A percentile compares a stretch with the other conserved stretches of the same genome.
Evolutionary conservation across 2,797 vertebrate species (phyloP).

Genomic region (Liparis tanakae): DNA sequence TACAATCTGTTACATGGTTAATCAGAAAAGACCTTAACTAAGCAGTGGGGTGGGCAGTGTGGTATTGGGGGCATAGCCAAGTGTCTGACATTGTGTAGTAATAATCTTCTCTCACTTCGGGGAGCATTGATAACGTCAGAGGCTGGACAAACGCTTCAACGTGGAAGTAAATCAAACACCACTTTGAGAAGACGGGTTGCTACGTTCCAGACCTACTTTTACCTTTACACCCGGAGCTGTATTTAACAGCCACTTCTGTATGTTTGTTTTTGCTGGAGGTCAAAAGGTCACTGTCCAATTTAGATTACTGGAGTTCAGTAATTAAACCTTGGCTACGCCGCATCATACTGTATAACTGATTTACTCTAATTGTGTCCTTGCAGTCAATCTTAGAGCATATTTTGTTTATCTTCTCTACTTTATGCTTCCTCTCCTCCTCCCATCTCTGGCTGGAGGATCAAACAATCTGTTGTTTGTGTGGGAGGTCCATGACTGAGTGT

Average conservation of each 20-base stretch:
- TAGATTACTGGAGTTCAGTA: constrained; percentile 3
- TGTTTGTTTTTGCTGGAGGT: constrained; percentile 7
- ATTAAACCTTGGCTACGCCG: constrained; percentile 9
- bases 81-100: constrained; percentile 31
- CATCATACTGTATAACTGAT: neutral
- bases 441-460: neutral
- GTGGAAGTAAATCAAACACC: constrained; percentile 36
- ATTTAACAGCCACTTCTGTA: neutral
- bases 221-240: neutral
- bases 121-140: constrained; percentile 43
- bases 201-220: neutral
- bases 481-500: neutral
- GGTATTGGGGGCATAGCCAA: constrained; percentile 20
- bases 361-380: neutral
- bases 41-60: constrained; percentile 2
- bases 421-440: neutral
- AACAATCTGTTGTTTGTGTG: neutral
- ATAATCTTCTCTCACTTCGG: constrained; percentile 27
- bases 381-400: neutral
- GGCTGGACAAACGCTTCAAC: constrained; percentile 46
- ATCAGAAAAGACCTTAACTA: constrained; percentile 35
- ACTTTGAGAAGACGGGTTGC: constrained; percentile 4
- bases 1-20: constrained; percentile 22
- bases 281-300: constrained; percentile 6
- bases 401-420: constrained; percentile 9